A percentile compares a stretch with the other conserved stretches of the same genome.
These are phyloP conservation scores for Pissodes strobi DNA, from an alignment of 1,140 invertebrate genomes.

Conservation along the genomic window DNA sequence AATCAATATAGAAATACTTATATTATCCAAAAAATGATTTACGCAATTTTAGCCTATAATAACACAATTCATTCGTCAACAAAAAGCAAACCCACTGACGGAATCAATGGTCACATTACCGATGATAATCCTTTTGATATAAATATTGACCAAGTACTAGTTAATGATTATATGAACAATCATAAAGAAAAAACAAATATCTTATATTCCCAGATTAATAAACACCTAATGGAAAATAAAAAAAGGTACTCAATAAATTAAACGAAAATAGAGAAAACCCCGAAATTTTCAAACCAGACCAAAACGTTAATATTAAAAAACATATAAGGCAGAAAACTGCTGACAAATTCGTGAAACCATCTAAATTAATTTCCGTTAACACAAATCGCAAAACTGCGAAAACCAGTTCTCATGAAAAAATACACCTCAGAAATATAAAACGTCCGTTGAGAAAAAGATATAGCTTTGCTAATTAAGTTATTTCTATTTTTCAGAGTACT, in stretches of 20 bases:
- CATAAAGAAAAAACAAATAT: slow-evolving; percentile 18
- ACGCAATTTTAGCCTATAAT: slow-evolving; percentile 32
- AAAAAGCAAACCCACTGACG: slow-evolving; percentile 11
- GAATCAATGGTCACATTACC: slow-evolving; percentile 9
- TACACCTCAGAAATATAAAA: slow-evolving; percentile 16
- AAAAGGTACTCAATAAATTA: slow-evolving; percentile 4
- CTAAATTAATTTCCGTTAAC: too few relatives aligned
- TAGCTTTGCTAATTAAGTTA: too few relatives aligned
- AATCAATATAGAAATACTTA: neutral
- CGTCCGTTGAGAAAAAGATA: too few relatives aligned
- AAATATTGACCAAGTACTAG: slow-evolving; percentile 9
- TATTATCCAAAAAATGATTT: slow-evolving; percentile 17
- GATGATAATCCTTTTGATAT: slow-evolving; percentile 11
- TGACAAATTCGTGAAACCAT: slow-evolving; percentile 17
- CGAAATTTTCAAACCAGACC: slow-evolving; percentile 3
- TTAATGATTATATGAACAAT: slow-evolving; percentile 16
- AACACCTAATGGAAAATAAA: slow-evolving; percentile 8
- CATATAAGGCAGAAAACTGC: slow-evolving; percentile 11
- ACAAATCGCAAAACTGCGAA: neutral
- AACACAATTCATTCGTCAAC: slow-evolving; percentile 15
- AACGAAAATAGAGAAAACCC: slow-evolving; percentile 2
- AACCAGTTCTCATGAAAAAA: too few relatives aligned
- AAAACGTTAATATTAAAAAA: slow-evolving; percentile 10
- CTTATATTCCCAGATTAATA: slow-evolving; percentile 7
- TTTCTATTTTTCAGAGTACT: too few relatives aligned